Conservation (phyloP, 2,113 vertebrate genomes). For the Thunnus maccoyii region DNA sequence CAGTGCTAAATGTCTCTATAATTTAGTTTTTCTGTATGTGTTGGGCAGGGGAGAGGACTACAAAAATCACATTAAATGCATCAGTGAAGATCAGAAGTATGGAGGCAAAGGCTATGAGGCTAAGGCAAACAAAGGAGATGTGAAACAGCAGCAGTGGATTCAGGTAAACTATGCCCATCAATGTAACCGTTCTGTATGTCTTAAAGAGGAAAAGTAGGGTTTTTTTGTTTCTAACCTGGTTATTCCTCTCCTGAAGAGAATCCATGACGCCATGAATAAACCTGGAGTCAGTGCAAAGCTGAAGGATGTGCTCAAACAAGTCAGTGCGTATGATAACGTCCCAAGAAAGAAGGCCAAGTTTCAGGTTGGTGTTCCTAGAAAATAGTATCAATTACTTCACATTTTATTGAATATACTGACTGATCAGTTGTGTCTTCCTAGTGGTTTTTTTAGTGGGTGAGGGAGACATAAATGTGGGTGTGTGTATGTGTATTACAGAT, state of each 20-base stretch:
- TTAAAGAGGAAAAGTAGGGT: not conserved
- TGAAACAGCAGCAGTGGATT: constrained; percentile 96
- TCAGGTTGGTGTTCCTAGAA: constrained; percentile 84
- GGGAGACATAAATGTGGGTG: too few species aligned
- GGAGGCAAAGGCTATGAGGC: constrained; percentile 93
- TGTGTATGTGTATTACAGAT: not conserved
- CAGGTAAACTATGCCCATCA: constrained; percentile 82
- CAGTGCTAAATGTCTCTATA: not conserved
- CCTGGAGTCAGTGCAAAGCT: constrained; percentile 88
- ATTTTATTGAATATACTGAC: not conserved
- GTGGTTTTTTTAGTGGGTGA: not conserved
- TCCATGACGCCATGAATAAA: constrained; percentile 90
- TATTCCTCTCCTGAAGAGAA: constrained; percentile 83
- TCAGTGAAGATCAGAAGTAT: constrained; percentile 96
- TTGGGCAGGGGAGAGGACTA: constrained; percentile 91
- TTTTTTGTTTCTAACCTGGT: not conserved
- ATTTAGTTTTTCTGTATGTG: not conserved
- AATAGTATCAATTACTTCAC: not conserved
- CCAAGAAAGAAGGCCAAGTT: constrained; percentile 96
- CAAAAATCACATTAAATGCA: constrained; percentile 89
- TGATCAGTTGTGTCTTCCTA: not conserved
- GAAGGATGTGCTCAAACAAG: constrained; percentile 88
- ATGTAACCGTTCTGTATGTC: not conserved
- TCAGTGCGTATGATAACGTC: constrained; percentile 91
- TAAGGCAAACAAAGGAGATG: constrained; percentile 92